Percentiles rank a stretch among this genome's conserved stretches.
phyloP scores from a whole-genome alignment of 2,797 vertebrate genomes.

The Lophotriccus pileatus region DNA sequence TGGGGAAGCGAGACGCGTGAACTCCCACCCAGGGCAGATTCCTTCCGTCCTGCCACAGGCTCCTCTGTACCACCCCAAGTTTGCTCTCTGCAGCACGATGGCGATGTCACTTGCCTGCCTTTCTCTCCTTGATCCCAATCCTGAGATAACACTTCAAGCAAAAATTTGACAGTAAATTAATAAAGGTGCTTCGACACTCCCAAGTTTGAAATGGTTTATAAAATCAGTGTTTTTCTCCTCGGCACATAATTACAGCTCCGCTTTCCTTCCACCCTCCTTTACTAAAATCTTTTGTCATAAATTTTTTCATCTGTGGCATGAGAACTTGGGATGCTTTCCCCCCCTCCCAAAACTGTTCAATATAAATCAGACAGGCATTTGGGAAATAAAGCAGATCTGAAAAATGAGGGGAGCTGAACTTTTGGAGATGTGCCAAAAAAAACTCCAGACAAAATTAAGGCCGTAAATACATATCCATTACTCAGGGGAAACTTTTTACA shows the following conservation, averaged over 20 bases:
- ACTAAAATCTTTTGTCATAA: background rate
- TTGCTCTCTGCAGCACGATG: background rate
- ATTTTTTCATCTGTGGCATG: background rate
- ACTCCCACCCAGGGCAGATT: slow-evolving; percentile 36
- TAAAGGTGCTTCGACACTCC: background rate
- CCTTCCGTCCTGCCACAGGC: background rate
- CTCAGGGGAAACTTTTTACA: slow-evolving; percentile 11
- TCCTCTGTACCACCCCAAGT: background rate
- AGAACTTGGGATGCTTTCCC: background rate
- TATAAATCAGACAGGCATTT: slow-evolving; percentile 22
- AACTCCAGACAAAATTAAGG: slow-evolving; percentile 34
- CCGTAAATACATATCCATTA: slow-evolving; percentile 40
- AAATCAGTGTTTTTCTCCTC: background rate
- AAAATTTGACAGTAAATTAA: background rate
- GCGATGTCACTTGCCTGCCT: background rate
- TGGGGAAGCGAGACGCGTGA: background rate
- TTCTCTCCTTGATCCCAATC: background rate
- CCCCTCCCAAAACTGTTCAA: background rate
- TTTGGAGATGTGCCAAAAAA: slow-evolving; percentile 18
- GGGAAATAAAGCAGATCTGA: slow-evolving; percentile 44
- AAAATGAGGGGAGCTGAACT: background rate
- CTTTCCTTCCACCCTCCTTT: background rate
- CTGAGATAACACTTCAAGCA: background rate
- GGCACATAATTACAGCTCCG: background rate
- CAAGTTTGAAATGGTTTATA: background rate